Base-by-base conservation (phyloP, 2,888 invertebrate species). In the Leucozona laternaria region DNA sequence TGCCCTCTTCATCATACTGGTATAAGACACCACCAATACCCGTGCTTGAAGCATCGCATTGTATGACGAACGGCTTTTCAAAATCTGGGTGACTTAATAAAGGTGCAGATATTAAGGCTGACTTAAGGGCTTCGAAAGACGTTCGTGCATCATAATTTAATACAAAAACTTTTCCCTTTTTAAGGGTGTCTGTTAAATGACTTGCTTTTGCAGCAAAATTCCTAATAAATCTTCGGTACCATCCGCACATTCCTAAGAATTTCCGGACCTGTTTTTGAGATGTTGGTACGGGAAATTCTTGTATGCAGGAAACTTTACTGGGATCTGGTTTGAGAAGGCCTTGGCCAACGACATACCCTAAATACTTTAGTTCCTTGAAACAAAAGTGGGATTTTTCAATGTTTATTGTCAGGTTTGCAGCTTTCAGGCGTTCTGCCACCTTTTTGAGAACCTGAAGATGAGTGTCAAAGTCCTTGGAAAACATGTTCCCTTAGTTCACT, bases 201-300 rank as follows among this genome's bases (percentile, higher is more conserved):
- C 13, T 37, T 17, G 60, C 60, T 5, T 40, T 37, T 15, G 60
- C 34, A 37, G 60, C 17, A 13, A 83, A 88, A 48, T 89, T 77
- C 2, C 77, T 57, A 22, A 89, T 85, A 40, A 89, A 89, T 7
- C 88, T 50, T 1, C 88, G 48, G 37, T 88, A 88, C 89, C 88
- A 89, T 89, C 88, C 2, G n/a, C 88, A 88, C 53, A 89, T 68
- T 0, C 89, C 88, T 25, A 89, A 57, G 57, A 89, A 87, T 25
- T 88, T 78, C 4, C 88, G 34, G 0, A 89, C 87, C 25, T 88
- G 88, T 31, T 86, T 86, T 5, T 80, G 11, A 2, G 72, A 81
- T 28, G 78, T 88, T 25, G 89, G 89, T 0, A 78, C 28, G 0
- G 89, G 89, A 77, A 85, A 88, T 10, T 75, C 40, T n/a, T 60